These are phyloP conservation scores for Platalea minor DNA, from an alignment of 2,797 vertebrate species.

Conservation along the genomic window DNA sequence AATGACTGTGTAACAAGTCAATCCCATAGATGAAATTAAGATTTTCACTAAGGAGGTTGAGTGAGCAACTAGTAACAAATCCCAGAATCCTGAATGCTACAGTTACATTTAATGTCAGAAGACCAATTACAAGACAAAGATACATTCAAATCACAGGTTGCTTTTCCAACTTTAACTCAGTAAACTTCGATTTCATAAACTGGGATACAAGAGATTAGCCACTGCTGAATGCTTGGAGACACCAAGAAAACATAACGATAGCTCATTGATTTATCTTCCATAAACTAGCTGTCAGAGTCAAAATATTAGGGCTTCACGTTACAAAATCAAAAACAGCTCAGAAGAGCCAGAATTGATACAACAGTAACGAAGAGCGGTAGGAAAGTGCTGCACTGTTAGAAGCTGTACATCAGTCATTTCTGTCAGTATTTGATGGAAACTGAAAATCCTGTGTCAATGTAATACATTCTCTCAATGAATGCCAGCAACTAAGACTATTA, in stretches of 20 bases:
- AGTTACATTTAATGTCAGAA: not conserved
- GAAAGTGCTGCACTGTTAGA: not conserved
- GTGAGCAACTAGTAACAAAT: not conserved
- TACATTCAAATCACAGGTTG: not conserved
- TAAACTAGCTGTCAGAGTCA: not conserved
- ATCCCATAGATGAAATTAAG: not conserved
- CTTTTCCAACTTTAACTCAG: not conserved
- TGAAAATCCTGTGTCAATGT: not conserved
- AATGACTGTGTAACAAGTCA: not conserved
- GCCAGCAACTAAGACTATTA: not conserved
- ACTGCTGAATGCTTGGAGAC: not conserved
- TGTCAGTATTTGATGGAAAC: not conserved
- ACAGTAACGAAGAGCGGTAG: conserved; percentile 6
- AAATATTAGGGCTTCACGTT: conserved; percentile 25
- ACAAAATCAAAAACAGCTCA: conserved; percentile 30
- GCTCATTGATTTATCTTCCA: conserved; percentile 10
- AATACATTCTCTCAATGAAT: not conserved
- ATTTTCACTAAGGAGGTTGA: not conserved
- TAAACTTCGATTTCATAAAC: not conserved
- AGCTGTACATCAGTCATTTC: not conserved
- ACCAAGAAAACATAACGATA: not conserved
- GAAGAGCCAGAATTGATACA: conserved; percentile 16
- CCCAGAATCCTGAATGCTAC: not conserved
- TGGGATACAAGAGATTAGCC: not conserved
- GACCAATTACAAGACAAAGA: not conserved